Evolutionary conservation across 2,888 invertebrate species (phyloP), one percentile per base, ranked within the genome.

Genomic region (Meghimatium bilineatum): DNA sequence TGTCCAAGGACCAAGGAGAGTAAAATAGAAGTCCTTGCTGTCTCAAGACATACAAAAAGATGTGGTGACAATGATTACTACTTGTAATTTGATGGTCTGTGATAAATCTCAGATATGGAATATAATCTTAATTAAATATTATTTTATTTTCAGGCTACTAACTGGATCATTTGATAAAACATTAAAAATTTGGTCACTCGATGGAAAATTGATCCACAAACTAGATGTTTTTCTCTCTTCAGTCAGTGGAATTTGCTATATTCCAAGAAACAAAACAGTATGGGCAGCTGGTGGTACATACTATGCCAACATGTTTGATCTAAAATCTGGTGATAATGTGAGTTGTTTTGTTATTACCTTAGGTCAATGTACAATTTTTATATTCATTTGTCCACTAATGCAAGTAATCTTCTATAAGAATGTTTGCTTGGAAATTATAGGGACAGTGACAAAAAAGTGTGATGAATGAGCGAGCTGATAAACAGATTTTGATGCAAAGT

Each of bases 131-230:
- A 8, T 44, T 44, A 44, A 8, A 12, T 44, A 44, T 44, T 44
- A 63, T 63, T 63, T 74, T 23, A 20, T 38, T 38, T 67, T 82
- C 75, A 93, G 93, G 93, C 90, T 93, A 38, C 85, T 93, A 82
- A 93, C 93, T 49, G 93, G 93, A 44, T 92, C 92, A 1, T 93
- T 93, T 90, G 93, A 93, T 88, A 93, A 93, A 87, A 91, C 89
- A 60, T 91, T 93, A 34, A 93, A 92, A 87, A 93, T 93, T 67
- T 93, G 93, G 93, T 92, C 93, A 32, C 88, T 89, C 66, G 93
- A 93, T 86, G 93, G 93, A 26, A 93, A 93, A 87, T 90, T 92
- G 60, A 90, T 93, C 52, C 93, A 93, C 87, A 91, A 89, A 75
- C 88, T 93, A 26, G 91, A 93, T 87, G 90, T 89, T 83, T 93